Conservation (phyloP, 2,888 invertebrate species). For the Neria commutata region DNA sequence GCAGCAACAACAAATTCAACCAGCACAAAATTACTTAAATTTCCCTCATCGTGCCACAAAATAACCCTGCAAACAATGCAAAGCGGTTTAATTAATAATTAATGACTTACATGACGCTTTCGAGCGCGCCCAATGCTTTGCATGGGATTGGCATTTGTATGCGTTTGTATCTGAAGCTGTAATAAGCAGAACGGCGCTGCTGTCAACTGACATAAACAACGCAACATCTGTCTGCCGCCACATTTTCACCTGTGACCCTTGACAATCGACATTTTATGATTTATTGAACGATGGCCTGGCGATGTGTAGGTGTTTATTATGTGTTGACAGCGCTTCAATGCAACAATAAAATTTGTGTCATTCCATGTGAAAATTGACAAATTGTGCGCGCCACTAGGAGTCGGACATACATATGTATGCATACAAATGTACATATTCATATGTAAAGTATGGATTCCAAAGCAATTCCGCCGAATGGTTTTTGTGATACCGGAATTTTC, state of each 20-base stretch:
- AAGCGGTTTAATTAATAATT: conserved; percentile 4
- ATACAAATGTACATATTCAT: too few species aligned
- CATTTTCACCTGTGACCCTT: background rate
- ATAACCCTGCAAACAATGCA: background rate
- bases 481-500: too few species aligned
- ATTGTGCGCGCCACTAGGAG: too few species aligned
- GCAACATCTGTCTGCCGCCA: too few species aligned
- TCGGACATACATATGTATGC: too few species aligned
- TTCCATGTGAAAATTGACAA: too few species aligned
- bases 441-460: too few species aligned
- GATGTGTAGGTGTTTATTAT: background rate
- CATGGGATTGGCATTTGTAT: background rate
- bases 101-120: background rate
- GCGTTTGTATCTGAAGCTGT: background rate
- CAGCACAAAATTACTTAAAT: background rate
- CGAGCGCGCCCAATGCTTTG: background rate
- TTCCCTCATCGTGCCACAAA: background rate
- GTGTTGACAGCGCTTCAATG: background rate
- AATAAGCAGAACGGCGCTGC: background rate
- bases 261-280: background rate
- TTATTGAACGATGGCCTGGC: too few species aligned
- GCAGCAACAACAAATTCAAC: background rate
- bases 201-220: background rate
- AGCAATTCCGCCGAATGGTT: too few species aligned
- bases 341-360: background rate